Percentiles rank a stretch among this genome's conserved stretches.
Conservation (phyloP, 2,113 vertebrate genomes). For the Diadophis punctatus region DNA sequence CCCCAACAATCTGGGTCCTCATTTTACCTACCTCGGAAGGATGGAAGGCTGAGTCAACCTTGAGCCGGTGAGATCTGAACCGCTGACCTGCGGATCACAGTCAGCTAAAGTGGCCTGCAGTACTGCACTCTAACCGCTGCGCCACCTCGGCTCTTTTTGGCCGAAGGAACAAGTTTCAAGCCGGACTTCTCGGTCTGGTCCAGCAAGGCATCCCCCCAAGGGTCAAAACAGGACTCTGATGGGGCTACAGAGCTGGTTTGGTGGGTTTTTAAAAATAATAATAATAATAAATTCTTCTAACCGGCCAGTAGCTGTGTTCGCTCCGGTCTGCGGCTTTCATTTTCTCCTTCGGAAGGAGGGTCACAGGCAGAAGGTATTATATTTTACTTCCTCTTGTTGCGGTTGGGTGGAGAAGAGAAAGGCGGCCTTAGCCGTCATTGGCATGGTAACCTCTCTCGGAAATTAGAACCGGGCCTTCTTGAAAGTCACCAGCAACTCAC, state of each 20-base stretch:
- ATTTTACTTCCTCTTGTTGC: not conserved
- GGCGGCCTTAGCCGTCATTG: not conserved
- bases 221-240: not conserved
- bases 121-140: no score
- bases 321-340: not conserved
- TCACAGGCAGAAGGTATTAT: not conserved
- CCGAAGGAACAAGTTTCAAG: not conserved
- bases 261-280: not conserved
- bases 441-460: not conserved
- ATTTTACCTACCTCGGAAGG: no score
- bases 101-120: no score
- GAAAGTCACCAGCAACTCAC: not conserved
- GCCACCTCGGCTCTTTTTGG: no score
- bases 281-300: no score
- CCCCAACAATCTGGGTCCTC: no score
- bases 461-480: not conserved
- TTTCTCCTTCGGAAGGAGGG: constrained; percentile 14
- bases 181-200: no score
- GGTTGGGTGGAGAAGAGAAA: not conserved
- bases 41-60: no score
- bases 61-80: no score
- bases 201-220: not conserved
- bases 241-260: not conserved
- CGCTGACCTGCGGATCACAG: no score
- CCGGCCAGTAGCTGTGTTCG: fast-evolving